Conservation (phyloP, 2,888 invertebrate genomes). For the Anarsia innoxiella region DNA sequence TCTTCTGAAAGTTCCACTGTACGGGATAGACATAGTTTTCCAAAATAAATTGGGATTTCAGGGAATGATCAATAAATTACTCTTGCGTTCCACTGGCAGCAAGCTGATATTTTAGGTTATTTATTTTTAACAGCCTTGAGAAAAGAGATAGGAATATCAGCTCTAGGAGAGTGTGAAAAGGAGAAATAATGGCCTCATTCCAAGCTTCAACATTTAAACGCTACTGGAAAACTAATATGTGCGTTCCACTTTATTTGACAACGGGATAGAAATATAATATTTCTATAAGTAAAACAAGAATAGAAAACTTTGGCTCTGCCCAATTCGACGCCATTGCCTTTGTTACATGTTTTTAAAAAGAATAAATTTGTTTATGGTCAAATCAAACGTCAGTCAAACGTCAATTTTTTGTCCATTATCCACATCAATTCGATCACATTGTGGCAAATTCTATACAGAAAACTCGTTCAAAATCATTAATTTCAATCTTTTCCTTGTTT, state of each 20-base stretch:
- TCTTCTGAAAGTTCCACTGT: slow-evolving; percentile 79
- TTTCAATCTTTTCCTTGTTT: slow-evolving; percentile 45
- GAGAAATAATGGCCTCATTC: too few species aligned
- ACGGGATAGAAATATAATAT: slow-evolving; percentile 1
- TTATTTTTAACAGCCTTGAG: slow-evolving; percentile 1
- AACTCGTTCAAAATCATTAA: slow-evolving; percentile 33
- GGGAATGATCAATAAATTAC: slow-evolving; percentile 25
- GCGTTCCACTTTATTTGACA: slow-evolving; percentile 4
- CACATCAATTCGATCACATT: slow-evolving; percentile 47
- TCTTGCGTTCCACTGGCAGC: slow-evolving; percentile 3
- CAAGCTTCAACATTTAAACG: too few species aligned
- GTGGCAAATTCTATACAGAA: slow-evolving; percentile 43
- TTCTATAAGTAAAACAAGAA: background rate
- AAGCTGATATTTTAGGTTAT: background rate
- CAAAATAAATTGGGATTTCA: slow-evolving; percentile 17
- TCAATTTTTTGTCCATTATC: slow-evolving; percentile 16
- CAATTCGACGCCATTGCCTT: background rate
- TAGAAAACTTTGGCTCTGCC: background rate
- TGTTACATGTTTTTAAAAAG: too few species aligned
- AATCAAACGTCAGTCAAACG: slow-evolving; percentile 12
- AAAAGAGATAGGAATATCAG: background rate
- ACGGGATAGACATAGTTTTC: slow-evolving; percentile 82
- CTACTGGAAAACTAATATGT: slow-evolving; percentile 1
- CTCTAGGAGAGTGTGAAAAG: background rate
- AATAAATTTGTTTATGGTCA: slow-evolving; percentile 5